Evolutionary conservation across 2,113 vertebrate genomes (phyloP), one percentile per base, ranked within the genome.

Genomic region (Emberiza fucata): DNA sequence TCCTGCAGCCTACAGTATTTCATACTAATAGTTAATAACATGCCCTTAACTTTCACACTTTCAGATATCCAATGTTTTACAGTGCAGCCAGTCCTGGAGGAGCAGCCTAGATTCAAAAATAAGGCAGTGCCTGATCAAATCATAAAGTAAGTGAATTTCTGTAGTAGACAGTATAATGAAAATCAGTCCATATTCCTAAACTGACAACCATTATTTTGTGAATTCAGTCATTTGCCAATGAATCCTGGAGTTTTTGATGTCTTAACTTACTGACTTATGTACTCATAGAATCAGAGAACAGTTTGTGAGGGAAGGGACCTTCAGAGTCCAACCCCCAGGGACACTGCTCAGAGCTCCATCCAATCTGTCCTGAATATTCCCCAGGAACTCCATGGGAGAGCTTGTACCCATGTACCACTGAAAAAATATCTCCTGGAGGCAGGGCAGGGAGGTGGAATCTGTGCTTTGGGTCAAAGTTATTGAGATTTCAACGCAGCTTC

Each of bases 61-160:
- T 80, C 98, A 99, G 99, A 99, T 83, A 99, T 99, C 91, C 99
- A 99, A 96, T 99, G 99, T 94, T 99, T 99, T 94, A 99, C 99
- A 12, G 99, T 99, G 42, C 99, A 99, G 35, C 99, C 99, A 12
- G 99, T 99, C 87, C 97, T 99, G 22, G 99, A 99, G 96, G 99
- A 99, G 61, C 99, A 99, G 51, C 98, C 98, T 6, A 98, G 98
- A 63, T 98, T 99, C 97, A 99, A 98, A 98, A 99, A 99, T 91
- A 99, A 99, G 87, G 99, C 99, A 2, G 99, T 99, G 22, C 99
- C 99, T 25, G 99, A 99, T 96, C 99, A 99, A 98, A 99, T 99
- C 63, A 99, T 99, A 97, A 99, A 99, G 99, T 99, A 96, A 98
- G 98, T 93, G 22, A 48, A 28, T 78, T 70, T 81, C 42, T 86